Base-by-base conservation (phyloP, 2,888 invertebrate genomes). In the Smittia sp. region DNA sequence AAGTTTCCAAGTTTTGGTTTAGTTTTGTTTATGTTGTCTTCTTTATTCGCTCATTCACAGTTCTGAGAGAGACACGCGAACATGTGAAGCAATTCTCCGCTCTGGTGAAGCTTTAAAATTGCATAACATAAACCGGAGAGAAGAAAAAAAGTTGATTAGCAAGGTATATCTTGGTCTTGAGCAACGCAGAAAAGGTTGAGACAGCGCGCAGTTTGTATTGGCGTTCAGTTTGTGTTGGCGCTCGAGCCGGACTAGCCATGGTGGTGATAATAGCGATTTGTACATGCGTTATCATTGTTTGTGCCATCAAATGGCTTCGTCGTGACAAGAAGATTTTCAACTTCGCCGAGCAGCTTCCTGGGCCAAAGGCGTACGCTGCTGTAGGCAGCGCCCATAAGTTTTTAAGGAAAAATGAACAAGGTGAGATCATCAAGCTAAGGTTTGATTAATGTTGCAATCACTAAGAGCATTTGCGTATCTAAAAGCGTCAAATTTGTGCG, bases 311-410 rank as follows among this genome's bases (percentile, higher is more conserved):
- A 39, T 72, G 62, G 58, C 11, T 62, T 0, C 58, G 20, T 27
- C 58, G 72, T 4, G 62, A 72, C 13, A 72, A 62, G 41, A 39
- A 18, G 6, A 18, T 72, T 11, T 72, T 62, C 25, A 58, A 38
- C 7, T 72, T 72, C 58, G 72, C 72, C 15, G 72, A 72, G 20
- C 15, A 58, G 11, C 58, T 72, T 72, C 72, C 72, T 2, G 72
- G 72, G 22, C 72, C 72, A 18, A 72, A 72, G 15, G 32, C 72
- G n/a, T 72, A 62, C 38, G 54, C 72, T 1, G 25, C 62, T 1
- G 39, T 72, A n/a, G 72, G 72, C 0, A 72, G 72, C 24, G 32
- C 72, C 4, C 62, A 72, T 39, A 72, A 72, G 24, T 20, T 72
- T 15, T 15, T 72, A 3, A 62, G 39, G 32, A 32, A 72, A 24